Evolutionary conservation across 2,797 vertebrate genomes (phyloP).

Genomic region (Babyrousa celebensis): DNA sequence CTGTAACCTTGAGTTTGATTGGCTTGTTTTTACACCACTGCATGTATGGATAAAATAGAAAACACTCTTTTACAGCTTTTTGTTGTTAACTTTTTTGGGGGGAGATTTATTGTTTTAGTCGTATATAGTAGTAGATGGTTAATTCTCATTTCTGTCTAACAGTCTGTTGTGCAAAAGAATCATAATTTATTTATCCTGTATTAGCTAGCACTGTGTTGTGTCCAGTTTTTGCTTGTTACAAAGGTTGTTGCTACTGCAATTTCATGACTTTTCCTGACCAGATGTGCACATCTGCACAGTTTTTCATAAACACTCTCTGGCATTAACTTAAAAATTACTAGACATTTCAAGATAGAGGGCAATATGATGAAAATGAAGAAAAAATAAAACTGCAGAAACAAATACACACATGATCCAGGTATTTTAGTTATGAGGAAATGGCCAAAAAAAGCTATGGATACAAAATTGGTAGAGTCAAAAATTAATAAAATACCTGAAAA

Average conservation of each 20-base stretch:
- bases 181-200: neutral
- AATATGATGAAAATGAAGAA: neutral
- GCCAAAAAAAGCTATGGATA: neutral
- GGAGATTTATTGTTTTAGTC: neutral
- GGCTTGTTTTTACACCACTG: neutral
- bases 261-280: neutral
- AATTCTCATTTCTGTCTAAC: neutral
- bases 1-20: neutral
- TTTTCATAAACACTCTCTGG: neutral
- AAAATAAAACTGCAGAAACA: neutral
- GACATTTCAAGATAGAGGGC: neutral
- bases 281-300: neutral
- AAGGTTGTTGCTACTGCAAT: neutral
- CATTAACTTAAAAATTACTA: neutral
- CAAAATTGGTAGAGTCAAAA: neutral
- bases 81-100: neutral
- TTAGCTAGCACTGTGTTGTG: neutral
- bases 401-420: neutral
- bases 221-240: neutral
- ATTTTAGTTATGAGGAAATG: neutral
- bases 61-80: neutral
- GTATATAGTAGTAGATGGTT: neutral
- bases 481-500: neutral
- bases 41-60: neutral
- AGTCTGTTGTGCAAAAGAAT: neutral